A percentile compares a stretch with the other conserved stretches of the same genome.
Conservation (phyloP, 2,888 invertebrate genomes). For the Parnassius mnemosyne region DNA sequence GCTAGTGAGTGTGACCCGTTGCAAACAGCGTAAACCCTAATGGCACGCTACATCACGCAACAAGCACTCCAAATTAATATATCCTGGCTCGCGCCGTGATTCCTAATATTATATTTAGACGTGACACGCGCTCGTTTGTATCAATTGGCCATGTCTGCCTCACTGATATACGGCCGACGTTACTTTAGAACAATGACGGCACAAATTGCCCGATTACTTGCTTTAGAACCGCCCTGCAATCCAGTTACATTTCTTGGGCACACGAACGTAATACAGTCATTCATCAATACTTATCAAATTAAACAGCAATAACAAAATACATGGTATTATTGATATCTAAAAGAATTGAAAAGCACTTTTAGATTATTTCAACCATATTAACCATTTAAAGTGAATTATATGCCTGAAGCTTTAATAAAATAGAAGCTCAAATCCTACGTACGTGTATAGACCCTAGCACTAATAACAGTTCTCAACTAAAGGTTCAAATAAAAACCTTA, state of each 20-base stretch:
- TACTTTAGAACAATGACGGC: slow-evolving; percentile 80
- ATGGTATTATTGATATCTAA: no score
- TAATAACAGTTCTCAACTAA: no score
- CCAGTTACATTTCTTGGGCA: slow-evolving; percentile 38
- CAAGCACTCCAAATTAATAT: slow-evolving; percentile 77
- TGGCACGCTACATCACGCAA: slow-evolving; percentile 58
- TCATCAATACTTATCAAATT: no score
- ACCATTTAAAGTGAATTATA: no score
- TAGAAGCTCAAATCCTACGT: no score
- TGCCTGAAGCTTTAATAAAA: no score
- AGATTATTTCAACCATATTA: no score
- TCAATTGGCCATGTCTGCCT: slow-evolving; percentile 77
- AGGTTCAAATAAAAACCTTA: no score
- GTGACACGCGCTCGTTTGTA: slow-evolving; percentile 80
- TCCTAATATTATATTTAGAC: slow-evolving; percentile 82
- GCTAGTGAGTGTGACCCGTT: slow-evolving; percentile 28
- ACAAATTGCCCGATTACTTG: slow-evolving; percentile 77
- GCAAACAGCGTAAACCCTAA: slow-evolving; percentile 47
- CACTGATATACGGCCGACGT: slow-evolving; percentile 77
- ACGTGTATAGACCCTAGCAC: no score
- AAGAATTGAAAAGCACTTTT: no score
- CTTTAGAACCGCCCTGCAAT: slow-evolving; percentile 62
- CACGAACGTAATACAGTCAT: no score
- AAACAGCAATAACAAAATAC: no score
- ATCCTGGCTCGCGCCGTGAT: slow-evolving; percentile 80